Percentiles rank a stretch among this genome's conserved stretches.
These are phyloP conservation scores for Eulemur rubriventer DNA, from an alignment of 2,797 vertebrate genomes.

Conservation along the genomic window DNA sequence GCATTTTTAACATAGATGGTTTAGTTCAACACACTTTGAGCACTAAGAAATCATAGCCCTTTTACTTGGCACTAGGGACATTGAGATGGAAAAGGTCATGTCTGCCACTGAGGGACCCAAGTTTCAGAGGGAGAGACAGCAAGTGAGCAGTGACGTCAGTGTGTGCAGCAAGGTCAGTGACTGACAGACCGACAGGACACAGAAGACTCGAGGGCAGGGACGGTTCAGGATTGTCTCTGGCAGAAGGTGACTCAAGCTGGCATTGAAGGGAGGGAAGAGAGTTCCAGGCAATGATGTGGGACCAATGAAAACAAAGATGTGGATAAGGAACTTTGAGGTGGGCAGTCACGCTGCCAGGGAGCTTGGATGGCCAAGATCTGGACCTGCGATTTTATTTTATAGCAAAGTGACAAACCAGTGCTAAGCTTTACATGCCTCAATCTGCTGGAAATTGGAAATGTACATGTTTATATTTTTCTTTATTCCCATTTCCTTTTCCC, in stretches of 20 bases:
- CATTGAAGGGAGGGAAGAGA: neutral
- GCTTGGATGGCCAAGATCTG: no score
- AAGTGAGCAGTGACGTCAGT: neutral
- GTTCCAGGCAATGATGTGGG: accelerated
- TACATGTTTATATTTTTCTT: neutral
- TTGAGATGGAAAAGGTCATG: accelerated
- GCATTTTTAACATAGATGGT: neutral
- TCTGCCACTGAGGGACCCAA: neutral
- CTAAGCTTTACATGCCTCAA: no score
- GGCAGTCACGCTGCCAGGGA: accelerated
- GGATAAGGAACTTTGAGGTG: accelerated
- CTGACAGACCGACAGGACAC: accelerated
- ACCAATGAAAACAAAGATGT: accelerated
- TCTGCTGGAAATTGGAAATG: neutral
- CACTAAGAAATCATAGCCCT: neutral
- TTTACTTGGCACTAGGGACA: neutral
- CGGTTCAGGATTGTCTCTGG: neutral
- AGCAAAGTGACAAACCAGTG: neutral
- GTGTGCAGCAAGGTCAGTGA: accelerated
- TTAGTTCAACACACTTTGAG: no score
- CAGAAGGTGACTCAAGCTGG: neutral
- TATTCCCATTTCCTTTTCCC: neutral
- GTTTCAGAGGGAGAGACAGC: no score
- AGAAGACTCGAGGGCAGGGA: neutral
- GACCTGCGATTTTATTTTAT: neutral